These are phyloP conservation scores for Adelphocoris suturalis DNA, from an alignment of 2,888 invertebrate species.

Conservation along the genomic window DNA sequence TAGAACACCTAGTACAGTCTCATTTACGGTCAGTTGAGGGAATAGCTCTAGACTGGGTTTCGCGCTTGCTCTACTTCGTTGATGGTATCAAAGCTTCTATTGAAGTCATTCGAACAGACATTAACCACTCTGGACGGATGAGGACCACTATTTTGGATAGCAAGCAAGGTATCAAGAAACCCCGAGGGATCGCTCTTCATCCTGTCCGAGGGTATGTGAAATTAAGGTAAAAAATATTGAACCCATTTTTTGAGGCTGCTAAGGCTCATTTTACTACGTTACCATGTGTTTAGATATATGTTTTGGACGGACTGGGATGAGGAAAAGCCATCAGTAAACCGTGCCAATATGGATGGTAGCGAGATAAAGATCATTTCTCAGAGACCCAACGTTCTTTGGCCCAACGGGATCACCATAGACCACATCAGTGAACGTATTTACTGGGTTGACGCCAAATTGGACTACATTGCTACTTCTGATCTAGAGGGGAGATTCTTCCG, in stretches of 20 bases:
- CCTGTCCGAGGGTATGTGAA: conserved; percentile 79
- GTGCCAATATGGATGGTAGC: conserved; percentile 89
- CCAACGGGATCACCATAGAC: conserved; percentile 92
- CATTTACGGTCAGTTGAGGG: conserved; percentile 91
- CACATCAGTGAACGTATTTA: conserved; percentile 89
- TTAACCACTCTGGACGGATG: conserved; percentile 84
- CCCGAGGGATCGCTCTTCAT: conserved; percentile 90
- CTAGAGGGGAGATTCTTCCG: conserved; percentile 85
- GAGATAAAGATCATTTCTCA: conserved; percentile 84
- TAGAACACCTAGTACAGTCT: conserved; percentile 86
- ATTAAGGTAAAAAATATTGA: no score
- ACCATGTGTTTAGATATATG: conserved; percentile 79
- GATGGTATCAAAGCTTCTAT: conserved; percentile 89
- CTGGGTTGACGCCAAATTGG: conserved; percentile 91
- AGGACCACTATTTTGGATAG: conserved; percentile 87
- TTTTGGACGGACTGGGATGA: conserved; percentile 95
- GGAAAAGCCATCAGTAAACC: conserved; percentile 87
- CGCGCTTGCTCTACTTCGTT: conserved; percentile 91
- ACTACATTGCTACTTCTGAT: conserved; percentile 89
- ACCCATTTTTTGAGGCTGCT: no score
- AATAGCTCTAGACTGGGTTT: conserved; percentile 94
- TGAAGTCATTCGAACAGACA: conserved; percentile 87
- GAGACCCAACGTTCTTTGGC: conserved; percentile 87
- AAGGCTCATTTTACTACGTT: no score
- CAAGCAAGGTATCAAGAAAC: conserved; percentile 83